phyloP scores from a whole-genome alignment of 2,888 invertebrate genomes.

The Callinectes sapidus region DNA sequence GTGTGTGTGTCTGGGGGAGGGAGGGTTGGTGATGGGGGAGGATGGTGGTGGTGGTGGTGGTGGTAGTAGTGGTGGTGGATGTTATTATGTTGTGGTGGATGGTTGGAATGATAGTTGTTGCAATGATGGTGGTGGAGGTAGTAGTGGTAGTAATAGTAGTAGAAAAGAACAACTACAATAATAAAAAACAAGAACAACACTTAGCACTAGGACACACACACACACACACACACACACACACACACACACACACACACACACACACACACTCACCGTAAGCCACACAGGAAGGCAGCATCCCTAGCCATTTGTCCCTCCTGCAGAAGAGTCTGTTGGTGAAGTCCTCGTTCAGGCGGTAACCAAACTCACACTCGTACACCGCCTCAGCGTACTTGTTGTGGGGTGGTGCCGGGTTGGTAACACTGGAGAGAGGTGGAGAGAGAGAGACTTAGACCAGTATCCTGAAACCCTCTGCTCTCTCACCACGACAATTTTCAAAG shows the following conservation, averaged over 20 bases:
- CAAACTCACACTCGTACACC: constrained; percentile 79
- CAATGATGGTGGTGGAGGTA: neutral
- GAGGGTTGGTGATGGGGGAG: no score
- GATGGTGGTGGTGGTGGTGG: neutral
- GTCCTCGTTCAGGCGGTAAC: constrained; percentile 78
- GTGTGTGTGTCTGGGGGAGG: no score
- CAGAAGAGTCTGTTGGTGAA: constrained; percentile 79
- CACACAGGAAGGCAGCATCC: constrained; percentile 79
- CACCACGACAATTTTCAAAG: no score
- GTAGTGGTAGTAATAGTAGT: constrained; percentile 41
- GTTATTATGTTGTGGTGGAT: neutral
- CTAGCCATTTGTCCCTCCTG: constrained; percentile 80
- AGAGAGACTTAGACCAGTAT: no score
- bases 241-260: neutral
- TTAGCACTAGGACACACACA: neutral
- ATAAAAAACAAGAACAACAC: neutral
- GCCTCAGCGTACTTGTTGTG: constrained; percentile 80
- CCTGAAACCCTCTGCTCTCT: no score
- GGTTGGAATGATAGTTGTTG: constrained; percentile 5
- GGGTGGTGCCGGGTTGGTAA: constrained; percentile 74
- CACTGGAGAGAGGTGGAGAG: constrained; percentile 48
- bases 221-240: constrained; percentile 66
- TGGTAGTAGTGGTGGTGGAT: neutral
- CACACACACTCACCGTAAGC: constrained; percentile 70
- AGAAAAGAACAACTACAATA: constrained; percentile 8